Evolutionary conservation across 2,888 invertebrate genomes (phyloP), one percentile per base, ranked within the genome.

Genomic region (Linyphia triangularis): DNA sequence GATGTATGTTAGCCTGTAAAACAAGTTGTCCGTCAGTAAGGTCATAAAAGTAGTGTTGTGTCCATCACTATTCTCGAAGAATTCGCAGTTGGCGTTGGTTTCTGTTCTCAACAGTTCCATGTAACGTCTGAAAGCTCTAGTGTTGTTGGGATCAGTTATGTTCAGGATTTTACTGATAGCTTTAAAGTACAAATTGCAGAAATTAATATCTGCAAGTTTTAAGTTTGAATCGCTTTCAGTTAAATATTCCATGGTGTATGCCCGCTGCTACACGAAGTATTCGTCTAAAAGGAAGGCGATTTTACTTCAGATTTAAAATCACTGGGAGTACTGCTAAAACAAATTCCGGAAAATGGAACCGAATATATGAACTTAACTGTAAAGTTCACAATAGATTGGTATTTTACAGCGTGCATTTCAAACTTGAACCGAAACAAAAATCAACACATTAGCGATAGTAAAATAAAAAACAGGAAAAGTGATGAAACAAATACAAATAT

Each of bases 71-170:
- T 70, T 6, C 4, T 70, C 13, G 24, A n/a, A 70, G 26, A 70
- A 70, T 37, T 70, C 70, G 40, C 70, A 70, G 13, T 24, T 40
- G 10, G 70, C 24, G 24, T 70, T 70, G 40, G 70, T 5, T 7
- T 22, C 40, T 33, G 70, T 37, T 13, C 70, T 37, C 7, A 70
- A 24, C 13, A 70, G 22, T 10, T 70, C 22, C 7, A 70, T n/a
- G 24, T 70, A 70, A 22, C 40, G 22, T 24, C 22, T 70, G 5
- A 70, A 43, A 9, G 16, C 24, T 13, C 22, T 13, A 9, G 24
- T 43, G n/a, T 67, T 30, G 1, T 33, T 67, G 19, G 10, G 24
- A 10, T 26, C 70, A 40, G 22, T 19, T 22, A 22, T 43, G 16
- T 37, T 24, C 22, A 70, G 26, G 7, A 70, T 5, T 7, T 24